Evolutionary conservation across 2,797 vertebrate species (phyloP).

Genomic region (Sebastes kiyomatsui): DNA sequence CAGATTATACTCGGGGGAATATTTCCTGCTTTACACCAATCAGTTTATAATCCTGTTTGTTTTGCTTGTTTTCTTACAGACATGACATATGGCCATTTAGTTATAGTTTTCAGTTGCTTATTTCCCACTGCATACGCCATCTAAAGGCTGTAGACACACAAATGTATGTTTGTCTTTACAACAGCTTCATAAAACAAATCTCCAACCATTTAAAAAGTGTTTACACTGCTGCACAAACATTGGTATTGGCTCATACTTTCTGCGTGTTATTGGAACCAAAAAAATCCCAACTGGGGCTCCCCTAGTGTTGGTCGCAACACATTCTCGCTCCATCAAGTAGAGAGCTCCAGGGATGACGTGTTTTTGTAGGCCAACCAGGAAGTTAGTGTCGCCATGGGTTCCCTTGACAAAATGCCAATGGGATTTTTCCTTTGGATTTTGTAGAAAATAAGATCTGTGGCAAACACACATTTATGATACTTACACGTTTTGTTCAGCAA

Average conservation of each 20-base stretch:
- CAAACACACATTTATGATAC: too few relatives aligned
- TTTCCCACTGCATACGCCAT: neutral
- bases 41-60: neutral
- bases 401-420: too few relatives aligned
- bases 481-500: too few relatives aligned
- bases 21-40: neutral
- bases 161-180: conserved; percentile 4
- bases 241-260: neutral
- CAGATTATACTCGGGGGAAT: neutral
- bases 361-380: too few relatives aligned
- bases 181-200: neutral
- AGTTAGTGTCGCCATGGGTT: too few relatives aligned
- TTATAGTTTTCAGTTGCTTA: neutral
- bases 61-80: neutral
- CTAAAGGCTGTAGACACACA: neutral
- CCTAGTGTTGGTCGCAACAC: neutral
- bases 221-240: neutral
- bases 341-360: too few relatives aligned
- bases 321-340: neutral
- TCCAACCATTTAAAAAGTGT: neutral
- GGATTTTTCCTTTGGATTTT: too few relatives aligned
- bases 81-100: neutral
- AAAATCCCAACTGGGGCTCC: neutral
- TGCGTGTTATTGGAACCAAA: neutral
- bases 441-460: too few relatives aligned